These are phyloP conservation scores for Heterodera carotae DNA, from an alignment of 1,140 invertebrate genomes.

Conservation along the genomic window DNA sequence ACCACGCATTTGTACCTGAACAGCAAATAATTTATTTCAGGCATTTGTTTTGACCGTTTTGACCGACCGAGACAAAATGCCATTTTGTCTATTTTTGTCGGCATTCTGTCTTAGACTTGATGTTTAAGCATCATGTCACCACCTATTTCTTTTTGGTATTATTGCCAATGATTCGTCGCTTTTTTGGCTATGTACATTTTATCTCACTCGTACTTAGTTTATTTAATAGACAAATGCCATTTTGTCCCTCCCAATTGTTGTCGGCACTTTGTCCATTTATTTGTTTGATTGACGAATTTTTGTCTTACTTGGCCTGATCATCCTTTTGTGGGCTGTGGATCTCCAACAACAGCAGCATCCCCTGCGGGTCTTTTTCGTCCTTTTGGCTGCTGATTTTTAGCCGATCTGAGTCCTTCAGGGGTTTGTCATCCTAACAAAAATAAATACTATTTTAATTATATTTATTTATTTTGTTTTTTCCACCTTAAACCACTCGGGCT, in stretches of 20 bases:
- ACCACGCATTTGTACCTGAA: constrained; percentile 56
- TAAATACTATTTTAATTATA: constrained; percentile 33
- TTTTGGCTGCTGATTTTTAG: constrained; percentile 58
- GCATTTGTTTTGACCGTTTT: neutral
- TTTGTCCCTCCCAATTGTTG: constrained; percentile 45
- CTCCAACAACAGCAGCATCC: constrained; percentile 43
- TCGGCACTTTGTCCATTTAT: constrained; percentile 21
- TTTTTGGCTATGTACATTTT: too few species aligned
- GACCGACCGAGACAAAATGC: too few species aligned
- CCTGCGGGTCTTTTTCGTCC: constrained; percentile 59
- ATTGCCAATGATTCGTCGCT: too few species aligned
- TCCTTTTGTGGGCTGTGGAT: constrained; percentile 62
- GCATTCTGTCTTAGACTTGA: too few species aligned
- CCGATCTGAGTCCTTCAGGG: constrained; percentile 56
- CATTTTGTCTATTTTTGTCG: too few species aligned
- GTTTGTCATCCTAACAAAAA: constrained; percentile 64
- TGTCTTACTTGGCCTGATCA: constrained; percentile 57
- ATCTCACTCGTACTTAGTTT: too few species aligned
- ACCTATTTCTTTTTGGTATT: too few species aligned
- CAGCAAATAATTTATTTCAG: constrained; percentile 10
- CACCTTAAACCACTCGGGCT: constrained; percentile 63
- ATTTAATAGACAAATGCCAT: too few species aligned
- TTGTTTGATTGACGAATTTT: too few species aligned
- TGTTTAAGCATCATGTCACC: too few species aligned
- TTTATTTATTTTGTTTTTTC: constrained; percentile 13